Conservation (phyloP, 2,888 invertebrate species). For the Cephonodes hylas region DNA sequence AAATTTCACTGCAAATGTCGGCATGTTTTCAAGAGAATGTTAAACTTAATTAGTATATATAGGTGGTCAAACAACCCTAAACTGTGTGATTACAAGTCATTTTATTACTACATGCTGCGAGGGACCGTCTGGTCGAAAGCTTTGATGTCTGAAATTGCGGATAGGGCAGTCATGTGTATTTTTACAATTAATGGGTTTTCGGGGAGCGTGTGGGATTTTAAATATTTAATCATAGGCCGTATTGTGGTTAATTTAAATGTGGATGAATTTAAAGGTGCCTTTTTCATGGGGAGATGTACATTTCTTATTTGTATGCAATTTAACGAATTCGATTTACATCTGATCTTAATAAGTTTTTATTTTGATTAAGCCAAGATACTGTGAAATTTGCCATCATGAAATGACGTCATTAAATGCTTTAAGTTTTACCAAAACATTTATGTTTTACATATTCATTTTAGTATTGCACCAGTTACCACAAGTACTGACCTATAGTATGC, state of each 20-base stretch:
- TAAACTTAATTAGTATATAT: neutral
- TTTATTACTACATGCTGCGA: conserved; percentile 7
- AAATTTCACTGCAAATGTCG: neutral
- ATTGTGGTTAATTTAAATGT: conserved; percentile 8
- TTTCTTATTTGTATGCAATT: neutral
- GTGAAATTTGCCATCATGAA: too few species aligned
- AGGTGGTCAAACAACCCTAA: neutral
- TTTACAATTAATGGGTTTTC: conserved; percentile 15
- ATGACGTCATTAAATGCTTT: too few species aligned
- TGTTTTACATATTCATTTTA: too few species aligned
- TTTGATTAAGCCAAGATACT: too few species aligned
- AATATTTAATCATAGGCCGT: conserved; percentile 13
- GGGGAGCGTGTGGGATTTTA: neutral
- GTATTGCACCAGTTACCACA: too few species aligned
- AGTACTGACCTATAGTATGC: too few species aligned
- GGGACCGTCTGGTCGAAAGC: neutral
- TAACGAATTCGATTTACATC: too few species aligned
- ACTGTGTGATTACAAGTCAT: neutral
- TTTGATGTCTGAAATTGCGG: conserved; percentile 15
- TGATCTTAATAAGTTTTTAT: too few species aligned
- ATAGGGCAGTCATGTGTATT: conserved; percentile 11
- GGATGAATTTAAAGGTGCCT: neutral
- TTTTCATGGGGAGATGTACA: neutral
- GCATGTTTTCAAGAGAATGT: neutral
- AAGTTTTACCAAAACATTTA: too few species aligned